These are phyloP conservation scores for Hoplostethus mediterraneus DNA, from an alignment of 2,797 vertebrate genomes.

Conservation along the genomic window DNA sequence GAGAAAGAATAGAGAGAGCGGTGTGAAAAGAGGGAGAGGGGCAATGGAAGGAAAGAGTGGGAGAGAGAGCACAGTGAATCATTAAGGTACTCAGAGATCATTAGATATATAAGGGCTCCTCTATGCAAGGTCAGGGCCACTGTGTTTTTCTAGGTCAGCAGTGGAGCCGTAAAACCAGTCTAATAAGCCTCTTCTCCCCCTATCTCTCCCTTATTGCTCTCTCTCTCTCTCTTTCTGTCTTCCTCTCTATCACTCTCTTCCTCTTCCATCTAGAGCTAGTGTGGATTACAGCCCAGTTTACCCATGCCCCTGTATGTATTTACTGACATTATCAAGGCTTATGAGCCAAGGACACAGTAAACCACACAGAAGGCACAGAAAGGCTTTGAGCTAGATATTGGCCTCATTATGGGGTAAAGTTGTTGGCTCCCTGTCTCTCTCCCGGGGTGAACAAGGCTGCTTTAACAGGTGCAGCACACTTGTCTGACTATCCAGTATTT, in stretches of 20 bases:
- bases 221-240: constrained; percentile 10
- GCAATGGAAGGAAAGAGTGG: constrained; percentile 67
- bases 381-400: constrained; percentile 70
- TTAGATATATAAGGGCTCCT: constrained; percentile 82
- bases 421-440: constrained; percentile 59
- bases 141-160: constrained; percentile 79
- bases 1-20: constrained; percentile 54
- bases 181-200: constrained; percentile 75
- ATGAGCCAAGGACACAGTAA: constrained; percentile 73
- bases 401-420: constrained; percentile 74
- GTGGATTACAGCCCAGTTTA: constrained; percentile 76
- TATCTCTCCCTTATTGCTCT: background rate
- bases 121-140: constrained; percentile 84
- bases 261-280: constrained; percentile 58
- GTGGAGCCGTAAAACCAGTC: constrained; percentile 77
- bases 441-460: constrained; percentile 56
- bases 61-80: constrained; percentile 79
- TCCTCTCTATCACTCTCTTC: constrained; percentile 40
- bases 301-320: constrained; percentile 70
- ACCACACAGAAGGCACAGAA: constrained; percentile 62
- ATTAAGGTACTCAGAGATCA: constrained; percentile 86
- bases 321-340: constrained; percentile 76
- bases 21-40: constrained; percentile 66
- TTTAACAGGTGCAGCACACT: constrained; percentile 77
- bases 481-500: constrained; percentile 52